These are phyloP conservation scores for Radopholus similis DNA, from an alignment of 1,140 invertebrate species.

Conservation along the genomic window DNA sequence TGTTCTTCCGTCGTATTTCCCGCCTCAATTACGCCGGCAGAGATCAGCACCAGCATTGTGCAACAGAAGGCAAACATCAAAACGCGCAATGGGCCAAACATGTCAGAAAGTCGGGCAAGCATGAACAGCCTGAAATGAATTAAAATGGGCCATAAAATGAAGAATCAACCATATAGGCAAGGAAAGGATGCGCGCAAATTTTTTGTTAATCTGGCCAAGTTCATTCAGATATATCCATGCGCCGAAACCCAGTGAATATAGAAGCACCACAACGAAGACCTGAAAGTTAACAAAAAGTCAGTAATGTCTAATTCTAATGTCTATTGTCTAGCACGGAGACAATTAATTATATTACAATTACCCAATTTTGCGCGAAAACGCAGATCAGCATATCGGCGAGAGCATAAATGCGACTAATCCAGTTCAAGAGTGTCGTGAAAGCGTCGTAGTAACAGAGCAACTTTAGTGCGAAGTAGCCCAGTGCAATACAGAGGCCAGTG, in stretches of 20 bases:
- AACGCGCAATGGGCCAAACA: conserved; percentile 63
- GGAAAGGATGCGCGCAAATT: conserved; percentile 52
- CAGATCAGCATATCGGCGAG: conserved; percentile 41
- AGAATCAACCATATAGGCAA: conserved; percentile 50
- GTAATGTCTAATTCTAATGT: too few relatives aligned
- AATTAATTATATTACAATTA: conserved; percentile 18
- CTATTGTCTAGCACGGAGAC: background rate
- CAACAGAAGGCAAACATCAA: conserved; percentile 62
- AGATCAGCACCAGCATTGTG: conserved; percentile 60
- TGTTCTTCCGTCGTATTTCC: background rate
- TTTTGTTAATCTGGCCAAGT: conserved; percentile 44
- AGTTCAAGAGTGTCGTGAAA: conserved; percentile 45
- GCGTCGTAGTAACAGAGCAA: conserved; percentile 48
- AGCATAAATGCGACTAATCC: conserved; percentile 41
- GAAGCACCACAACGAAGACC: conserved; percentile 45
- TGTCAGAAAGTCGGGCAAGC: conserved; percentile 61
- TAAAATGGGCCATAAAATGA: background rate
- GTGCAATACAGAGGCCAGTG: conserved; percentile 35
- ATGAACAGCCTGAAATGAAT: conserved; percentile 44
- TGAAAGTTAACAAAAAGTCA: conserved; percentile 32
- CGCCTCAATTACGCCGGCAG: conserved; percentile 55
- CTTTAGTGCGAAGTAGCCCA: conserved; percentile 48
- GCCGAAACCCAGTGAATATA: conserved; percentile 47
- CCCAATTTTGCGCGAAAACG: conserved; percentile 47
- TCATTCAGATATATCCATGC: conserved; percentile 57